phyloP scores from a whole-genome alignment of 2,888 invertebrate species.

The Leucoptera coffeella region DNA sequence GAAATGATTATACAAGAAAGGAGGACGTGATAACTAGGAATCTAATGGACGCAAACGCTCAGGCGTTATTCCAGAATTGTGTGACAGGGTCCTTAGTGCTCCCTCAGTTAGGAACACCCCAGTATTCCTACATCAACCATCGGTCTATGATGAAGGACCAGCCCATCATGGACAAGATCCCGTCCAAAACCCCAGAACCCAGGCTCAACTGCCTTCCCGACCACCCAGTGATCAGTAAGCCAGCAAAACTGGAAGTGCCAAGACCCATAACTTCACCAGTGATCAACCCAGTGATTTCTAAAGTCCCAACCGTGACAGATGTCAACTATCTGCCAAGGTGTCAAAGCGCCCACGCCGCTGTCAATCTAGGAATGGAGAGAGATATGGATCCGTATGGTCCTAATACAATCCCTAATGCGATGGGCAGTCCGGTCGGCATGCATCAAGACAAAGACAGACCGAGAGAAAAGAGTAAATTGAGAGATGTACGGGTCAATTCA shows the following conservation, averaged over 20 bases:
- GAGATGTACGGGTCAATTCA: slow-evolving; percentile 43
- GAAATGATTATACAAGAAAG: slow-evolving; percentile 16
- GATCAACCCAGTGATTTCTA: slow-evolving; percentile 37
- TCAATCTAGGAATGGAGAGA: slow-evolving; percentile 34
- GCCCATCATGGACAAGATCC: too few relatives aligned
- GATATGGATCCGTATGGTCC: slow-evolving; percentile 27
- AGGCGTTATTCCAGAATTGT: slow-evolving; percentile 24
- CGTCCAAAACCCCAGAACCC: slow-evolving; percentile 23
- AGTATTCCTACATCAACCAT: slow-evolving; percentile 28
- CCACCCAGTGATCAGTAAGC: slow-evolving; percentile 27
- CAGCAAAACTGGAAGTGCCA: slow-evolving; percentile 40
- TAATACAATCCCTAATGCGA: slow-evolving; percentile 19
- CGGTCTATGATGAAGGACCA: slow-evolving; percentile 24
- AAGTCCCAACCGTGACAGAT: slow-evolving; percentile 34
- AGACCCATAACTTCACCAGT: slow-evolving; percentile 45
- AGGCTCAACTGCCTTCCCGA: slow-evolving; percentile 22
- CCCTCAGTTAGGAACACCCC: slow-evolving; percentile 30
- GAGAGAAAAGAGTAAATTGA: slow-evolving; percentile 36
- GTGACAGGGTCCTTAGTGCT: slow-evolving; percentile 36
- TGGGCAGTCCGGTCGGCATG: slow-evolving; percentile 27
- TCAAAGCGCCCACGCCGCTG: slow-evolving; percentile 38
- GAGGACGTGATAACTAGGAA: slow-evolving; percentile 29
- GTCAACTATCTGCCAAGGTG: slow-evolving; percentile 38
- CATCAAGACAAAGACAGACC: slow-evolving; percentile 31
- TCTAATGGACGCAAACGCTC: slow-evolving; percentile 25